Percentiles rank a stretch among this genome's conserved stretches.
These are phyloP conservation scores for Schlechtendalia chinensis DNA, from an alignment of 1,140 invertebrate genomes.

Conservation along the genomic window DNA sequence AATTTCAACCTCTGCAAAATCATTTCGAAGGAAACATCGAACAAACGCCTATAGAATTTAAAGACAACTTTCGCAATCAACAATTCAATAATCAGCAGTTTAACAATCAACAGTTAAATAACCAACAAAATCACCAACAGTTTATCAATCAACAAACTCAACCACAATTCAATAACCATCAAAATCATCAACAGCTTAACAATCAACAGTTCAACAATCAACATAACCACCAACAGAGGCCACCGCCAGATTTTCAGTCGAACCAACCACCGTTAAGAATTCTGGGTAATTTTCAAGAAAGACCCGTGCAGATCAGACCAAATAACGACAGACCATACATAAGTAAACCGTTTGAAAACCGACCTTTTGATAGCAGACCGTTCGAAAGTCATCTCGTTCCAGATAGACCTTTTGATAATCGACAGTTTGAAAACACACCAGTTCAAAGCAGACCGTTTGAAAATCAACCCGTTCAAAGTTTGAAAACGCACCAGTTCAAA, in stretches of 20 bases:
- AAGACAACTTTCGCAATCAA: slow-evolving; percentile 40
- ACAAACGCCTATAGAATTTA: not conserved
- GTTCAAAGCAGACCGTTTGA: too few species aligned
- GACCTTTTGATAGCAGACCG: not conserved
- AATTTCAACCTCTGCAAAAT: slow-evolving; percentile 27
- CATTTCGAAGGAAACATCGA: slow-evolving; percentile 21
- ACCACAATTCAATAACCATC: slow-evolving; percentile 53
- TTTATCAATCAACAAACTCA: slow-evolving; percentile 3
- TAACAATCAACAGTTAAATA: slow-evolving; percentile 42
- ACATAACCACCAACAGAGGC: slow-evolving; percentile 54
- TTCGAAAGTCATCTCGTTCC: not conserved
- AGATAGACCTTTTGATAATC: slow-evolving; percentile 5
- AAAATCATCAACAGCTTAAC: slow-evolving; percentile 12
- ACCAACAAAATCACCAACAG: slow-evolving; percentile 3
- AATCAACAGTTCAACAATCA: slow-evolving; percentile 40
- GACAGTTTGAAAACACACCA: not conserved
- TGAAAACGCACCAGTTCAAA: not conserved
- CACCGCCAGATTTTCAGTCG: slow-evolving; percentile 54
- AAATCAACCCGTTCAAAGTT: not conserved
- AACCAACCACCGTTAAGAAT: slow-evolving; percentile 48
- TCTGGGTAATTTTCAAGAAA: slow-evolving; percentile 24
- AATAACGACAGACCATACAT: not conserved
- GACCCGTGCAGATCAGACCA: slow-evolving; percentile 13
- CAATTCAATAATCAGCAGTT: slow-evolving; percentile 55
- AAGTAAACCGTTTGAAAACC: too few species aligned